phyloP scores from a whole-genome alignment of 2,888 invertebrate species.

The Drosophila pseudotalamancana region DNA sequence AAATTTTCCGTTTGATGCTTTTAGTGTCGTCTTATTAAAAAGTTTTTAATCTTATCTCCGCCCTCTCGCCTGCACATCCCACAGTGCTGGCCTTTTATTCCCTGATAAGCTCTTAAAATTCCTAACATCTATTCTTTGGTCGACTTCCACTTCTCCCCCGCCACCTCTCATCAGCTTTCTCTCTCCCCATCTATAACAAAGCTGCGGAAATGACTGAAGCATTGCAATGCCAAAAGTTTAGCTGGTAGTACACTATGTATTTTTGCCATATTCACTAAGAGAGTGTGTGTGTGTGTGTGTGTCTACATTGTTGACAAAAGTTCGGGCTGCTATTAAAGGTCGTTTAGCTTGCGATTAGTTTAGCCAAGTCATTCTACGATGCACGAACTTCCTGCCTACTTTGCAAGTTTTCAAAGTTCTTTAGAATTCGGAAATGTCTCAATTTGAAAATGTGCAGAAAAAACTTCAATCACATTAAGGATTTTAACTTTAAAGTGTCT shows the following conservation, averaged over 20 bases:
- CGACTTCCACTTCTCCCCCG: neutral
- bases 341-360: slow-evolving; percentile 77
- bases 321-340: slow-evolving; percentile 72
- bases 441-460: slow-evolving; percentile 18
- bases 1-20: slow-evolving; percentile 74
- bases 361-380: slow-evolving; percentile 55
- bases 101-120: slow-evolving; percentile 46
- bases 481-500: neutral
- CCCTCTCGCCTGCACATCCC: neutral
- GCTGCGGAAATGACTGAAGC: slow-evolving; percentile 63
- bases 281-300: slow-evolving; percentile 13
- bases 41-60: slow-evolving; percentile 69
- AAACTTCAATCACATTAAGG: slow-evolving; percentile 9
- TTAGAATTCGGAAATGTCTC: slow-evolving; percentile 35
- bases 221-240: slow-evolving; percentile 64
- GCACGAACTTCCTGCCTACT: slow-evolving; percentile 30
- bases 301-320: slow-evolving; percentile 78
- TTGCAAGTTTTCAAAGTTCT: slow-evolving; percentile 25
- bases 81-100: slow-evolving; percentile 49
- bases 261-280: slow-evolving; percentile 23
- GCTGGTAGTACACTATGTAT: slow-evolving; percentile 35
- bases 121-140: slow-evolving; percentile 13
- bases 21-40: slow-evolving; percentile 78
- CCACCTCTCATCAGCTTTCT: neutral
- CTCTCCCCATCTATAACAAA: slow-evolving; percentile 20